Base-by-base conservation (phyloP, 2,113 vertebrate genomes). In the Astur gentilis region DNA sequence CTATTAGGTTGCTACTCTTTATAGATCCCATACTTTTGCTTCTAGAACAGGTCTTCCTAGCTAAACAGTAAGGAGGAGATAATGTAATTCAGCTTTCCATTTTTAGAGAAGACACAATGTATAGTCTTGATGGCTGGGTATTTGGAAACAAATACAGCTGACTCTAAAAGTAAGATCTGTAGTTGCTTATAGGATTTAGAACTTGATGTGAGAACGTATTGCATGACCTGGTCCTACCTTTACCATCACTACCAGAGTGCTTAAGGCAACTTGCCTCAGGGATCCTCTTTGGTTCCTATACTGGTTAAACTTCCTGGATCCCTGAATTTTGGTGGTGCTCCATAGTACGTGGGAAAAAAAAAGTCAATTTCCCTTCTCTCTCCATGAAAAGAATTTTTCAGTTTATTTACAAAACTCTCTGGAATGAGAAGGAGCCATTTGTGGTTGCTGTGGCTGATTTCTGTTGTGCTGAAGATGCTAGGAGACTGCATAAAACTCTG, bases 361-460 rank as follows among this genome's bases (percentile, higher is more conserved):
- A 95, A 36, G 50, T 7, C 84, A 83, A 62, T 89, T 95, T 96
- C 90, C 97, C 87, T 96, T 95, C 84, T 92, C 75, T 83, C 45
- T 90, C 12, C 70, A 29, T 61, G 13, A 89, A 97, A 96, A 95
- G 86, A 90, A 97, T 98, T 97, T 97, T 98, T 98, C 96, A 97
- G 93, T 96, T 97, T 98, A 98, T 98, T 98, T 98, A 97, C 97
- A 98, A 98, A 98, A 97, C 44, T 95, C 97, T 95, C 97, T 98
- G 98, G 98, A 98, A 98, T 97, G 97, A 98, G 96, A 98, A 96
- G 81, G 97, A 98, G 85, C 96, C 96, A 96, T 95, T 97, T 98
- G 98, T 97, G 98, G 98, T 98, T 97, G 86, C 87, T 98, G 98
- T 95, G 98, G 98, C 95, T 96, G 94, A 87, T 95, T 98, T 97